Percentiles rank a stretch among this genome's conserved stretches.
phyloP scores from a whole-genome alignment of 2,113 vertebrate species.

The Cairina moschata region DNA sequence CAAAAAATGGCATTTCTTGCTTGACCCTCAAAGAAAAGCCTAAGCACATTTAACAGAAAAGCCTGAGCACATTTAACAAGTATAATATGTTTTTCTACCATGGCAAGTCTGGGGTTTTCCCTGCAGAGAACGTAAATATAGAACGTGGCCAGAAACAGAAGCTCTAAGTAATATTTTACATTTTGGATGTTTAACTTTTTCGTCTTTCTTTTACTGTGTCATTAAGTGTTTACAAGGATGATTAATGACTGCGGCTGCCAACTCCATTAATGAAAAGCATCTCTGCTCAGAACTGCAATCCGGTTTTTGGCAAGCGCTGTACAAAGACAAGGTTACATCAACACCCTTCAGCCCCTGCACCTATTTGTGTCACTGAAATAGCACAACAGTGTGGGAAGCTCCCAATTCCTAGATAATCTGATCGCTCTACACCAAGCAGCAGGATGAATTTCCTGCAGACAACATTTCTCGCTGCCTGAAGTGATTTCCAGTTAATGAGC shows the following conservation, averaged over 20 bases:
- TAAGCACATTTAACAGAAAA: neutral
- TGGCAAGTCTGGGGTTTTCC: neutral
- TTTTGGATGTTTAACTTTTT: constrained; percentile 40
- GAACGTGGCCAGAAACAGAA: neutral
- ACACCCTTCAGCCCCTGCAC: neutral
- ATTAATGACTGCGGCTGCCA: constrained; percentile 66
- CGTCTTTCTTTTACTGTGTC: constrained; percentile 30
- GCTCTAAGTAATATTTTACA: constrained; percentile 22
- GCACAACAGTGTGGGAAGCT: neutral
- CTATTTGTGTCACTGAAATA: fast-evolving
- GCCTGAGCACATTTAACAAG: neutral
- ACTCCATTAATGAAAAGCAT: constrained; percentile 32
- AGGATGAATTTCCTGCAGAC: neutral
- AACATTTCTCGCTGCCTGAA: neutral
- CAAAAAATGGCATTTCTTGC: neutral
- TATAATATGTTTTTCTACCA: neutral
- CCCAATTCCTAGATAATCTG: fast-evolving
- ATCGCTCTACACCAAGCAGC: no score
- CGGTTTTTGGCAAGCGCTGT: neutral
- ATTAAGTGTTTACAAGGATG: constrained; percentile 68
- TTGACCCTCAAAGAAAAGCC: neutral
- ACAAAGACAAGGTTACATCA: constrained; percentile 1
- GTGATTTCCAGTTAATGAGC: fast-evolving
- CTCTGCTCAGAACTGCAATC: constrained; percentile 24
- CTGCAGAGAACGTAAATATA: neutral